Conservation (phyloP, 2,113 vertebrate genomes). For the Oncorhynchus keta region DNA sequence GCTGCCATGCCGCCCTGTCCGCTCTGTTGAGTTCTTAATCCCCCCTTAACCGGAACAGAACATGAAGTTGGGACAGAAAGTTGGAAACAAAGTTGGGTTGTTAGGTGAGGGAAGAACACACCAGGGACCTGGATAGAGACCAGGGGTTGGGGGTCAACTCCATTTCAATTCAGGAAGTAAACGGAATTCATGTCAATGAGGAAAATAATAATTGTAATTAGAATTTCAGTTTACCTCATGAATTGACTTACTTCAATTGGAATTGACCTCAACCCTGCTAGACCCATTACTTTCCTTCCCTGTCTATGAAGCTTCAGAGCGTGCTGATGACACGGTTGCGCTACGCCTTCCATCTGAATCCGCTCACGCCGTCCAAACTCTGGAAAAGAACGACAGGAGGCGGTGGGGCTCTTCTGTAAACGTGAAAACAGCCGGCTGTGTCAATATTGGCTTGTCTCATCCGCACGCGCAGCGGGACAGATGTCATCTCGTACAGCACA, state of each 20-base stretch:
- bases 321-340: not conserved
- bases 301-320: not conserved
- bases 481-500: constrained; percentile 40
- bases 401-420: constrained; percentile 17
- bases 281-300: not conserved
- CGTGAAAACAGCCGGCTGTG: constrained; percentile 38
- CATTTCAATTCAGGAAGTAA: not conserved
- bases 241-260: not conserved
- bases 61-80: not conserved
- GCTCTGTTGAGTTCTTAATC: not conserved
- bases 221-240: too few species aligned
- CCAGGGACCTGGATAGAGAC: not conserved
- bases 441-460: constrained; percentile 45
- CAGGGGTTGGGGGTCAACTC: not conserved
- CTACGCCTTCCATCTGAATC: not conserved
- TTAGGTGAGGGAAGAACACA: constrained; percentile 5
- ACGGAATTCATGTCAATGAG: not conserved
- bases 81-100: constrained; percentile 3
- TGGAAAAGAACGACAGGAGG: constrained; percentile 21
- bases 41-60: not conserved
- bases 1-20: not conserved
- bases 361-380: not conserved
- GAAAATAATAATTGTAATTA: too few species aligned
- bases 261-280: constrained; percentile 7
- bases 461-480: constrained; percentile 52